Evolutionary conservation across 2,797 vertebrate species (phyloP).

Genomic region (Morus bassanus): DNA sequence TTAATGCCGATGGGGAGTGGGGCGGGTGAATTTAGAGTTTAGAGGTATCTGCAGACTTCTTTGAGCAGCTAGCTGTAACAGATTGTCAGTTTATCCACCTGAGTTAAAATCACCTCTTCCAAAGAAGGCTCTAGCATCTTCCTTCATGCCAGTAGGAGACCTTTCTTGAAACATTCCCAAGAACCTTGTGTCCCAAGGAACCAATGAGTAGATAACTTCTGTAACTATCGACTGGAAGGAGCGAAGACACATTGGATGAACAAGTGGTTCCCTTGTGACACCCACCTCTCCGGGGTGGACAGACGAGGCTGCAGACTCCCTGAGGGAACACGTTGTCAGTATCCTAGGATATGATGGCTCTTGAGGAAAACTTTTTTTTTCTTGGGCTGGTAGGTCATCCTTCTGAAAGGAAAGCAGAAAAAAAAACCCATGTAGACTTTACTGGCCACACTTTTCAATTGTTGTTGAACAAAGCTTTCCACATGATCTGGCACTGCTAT

Average conservation of each 20-base stretch:
- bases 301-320: neutral
- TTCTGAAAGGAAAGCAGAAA: neutral
- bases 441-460: neutral
- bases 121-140: neutral
- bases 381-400: neutral
- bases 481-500: neutral
- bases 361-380: neutral
- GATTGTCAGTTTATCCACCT: neutral
- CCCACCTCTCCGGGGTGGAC: neutral
- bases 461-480: neutral
- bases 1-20: neutral
- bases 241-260: neutral
- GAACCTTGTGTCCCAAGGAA: neutral
- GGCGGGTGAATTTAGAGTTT: rapidly evolving
- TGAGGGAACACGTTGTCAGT: neutral
- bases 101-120: neutral
- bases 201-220: neutral
- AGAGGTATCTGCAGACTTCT: neutral
- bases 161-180: neutral
- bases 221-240: neutral
- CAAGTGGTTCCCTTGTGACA: rapidly evolving
- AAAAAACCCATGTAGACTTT: neutral
- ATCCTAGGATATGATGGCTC: neutral
- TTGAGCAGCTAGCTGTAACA: neutral
- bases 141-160: neutral